Conservation (phyloP, 2,797 vertebrate species). For the Rhynchotus rufescens region DNA sequence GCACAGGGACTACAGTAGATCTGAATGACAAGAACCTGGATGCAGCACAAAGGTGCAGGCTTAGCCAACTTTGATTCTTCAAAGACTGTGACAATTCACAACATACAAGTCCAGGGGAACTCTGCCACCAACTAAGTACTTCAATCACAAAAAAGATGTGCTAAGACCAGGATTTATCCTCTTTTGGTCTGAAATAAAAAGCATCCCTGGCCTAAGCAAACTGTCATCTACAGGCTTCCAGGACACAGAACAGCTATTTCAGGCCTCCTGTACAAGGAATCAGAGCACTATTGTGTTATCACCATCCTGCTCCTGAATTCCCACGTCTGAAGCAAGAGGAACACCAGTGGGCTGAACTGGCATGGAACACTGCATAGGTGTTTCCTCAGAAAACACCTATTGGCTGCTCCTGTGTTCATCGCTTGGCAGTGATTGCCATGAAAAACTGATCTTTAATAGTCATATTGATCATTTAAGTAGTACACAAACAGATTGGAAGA, state of each 20-base stretch:
- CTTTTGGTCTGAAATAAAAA: background rate
- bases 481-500: background rate
- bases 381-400: too few relatives aligned
- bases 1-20: background rate
- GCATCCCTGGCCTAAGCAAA: constrained; percentile 28
- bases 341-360: background rate
- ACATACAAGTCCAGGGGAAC: background rate
- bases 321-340: background rate
- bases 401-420: background rate
- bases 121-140: background rate
- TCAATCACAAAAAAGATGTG: background rate
- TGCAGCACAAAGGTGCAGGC: background rate
- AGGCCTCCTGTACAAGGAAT: background rate
- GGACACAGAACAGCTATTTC: background rate
- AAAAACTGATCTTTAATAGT: background rate
- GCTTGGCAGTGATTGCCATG: background rate
- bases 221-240: constrained; percentile 30
- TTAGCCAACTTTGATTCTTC: background rate
- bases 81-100: background rate
- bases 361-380: too few relatives aligned
- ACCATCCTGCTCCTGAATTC: background rate
- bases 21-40: background rate
- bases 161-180: background rate
- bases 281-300: background rate
- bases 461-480: background rate